Percentiles rank a stretch among this genome's conserved stretches.
These are phyloP conservation scores for Muscina levida DNA, from an alignment of 2,888 invertebrate species.

Conservation along the genomic window DNA sequence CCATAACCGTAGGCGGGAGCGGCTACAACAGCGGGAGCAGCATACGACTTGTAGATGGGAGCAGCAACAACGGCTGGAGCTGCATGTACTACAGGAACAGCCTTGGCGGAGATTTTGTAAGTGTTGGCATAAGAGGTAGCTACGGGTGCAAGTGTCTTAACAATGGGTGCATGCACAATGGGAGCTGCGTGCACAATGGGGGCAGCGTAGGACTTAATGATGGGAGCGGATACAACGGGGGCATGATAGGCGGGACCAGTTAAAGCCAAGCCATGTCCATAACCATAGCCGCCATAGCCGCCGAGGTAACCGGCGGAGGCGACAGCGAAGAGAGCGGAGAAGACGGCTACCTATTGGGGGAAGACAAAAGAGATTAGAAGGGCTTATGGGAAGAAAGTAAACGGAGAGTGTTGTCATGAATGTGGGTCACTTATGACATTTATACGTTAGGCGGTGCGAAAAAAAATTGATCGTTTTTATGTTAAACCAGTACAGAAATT, in stretches of 20 bases:
- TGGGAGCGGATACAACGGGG: slow-evolving; percentile 65
- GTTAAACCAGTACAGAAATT: too few species aligned
- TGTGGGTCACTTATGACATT: neutral
- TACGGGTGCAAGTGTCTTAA: slow-evolving; percentile 74
- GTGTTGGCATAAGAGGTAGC: slow-evolving; percentile 79
- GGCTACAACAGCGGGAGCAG: slow-evolving; percentile 74
- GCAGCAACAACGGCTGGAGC: slow-evolving; percentile 74
- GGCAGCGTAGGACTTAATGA: slow-evolving; percentile 66
- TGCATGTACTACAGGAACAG: slow-evolving; percentile 75
- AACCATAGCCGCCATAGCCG: slow-evolving; percentile 72
- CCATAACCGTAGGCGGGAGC: slow-evolving; percentile 69
- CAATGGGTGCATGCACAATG: slow-evolving; percentile 74
- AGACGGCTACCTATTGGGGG: slow-evolving; percentile 73
- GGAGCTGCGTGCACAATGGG: slow-evolving; percentile 71
- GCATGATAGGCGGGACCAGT: slow-evolving; percentile 67
- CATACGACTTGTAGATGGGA: slow-evolving; percentile 71
- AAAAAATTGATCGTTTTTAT: too few species aligned
- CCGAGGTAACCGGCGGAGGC: slow-evolving; percentile 79
- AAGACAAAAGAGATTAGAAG: neutral
- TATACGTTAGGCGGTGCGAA: too few species aligned
- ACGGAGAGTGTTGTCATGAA: neutral
- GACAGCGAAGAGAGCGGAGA: slow-evolving; percentile 80
- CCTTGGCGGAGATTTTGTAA: slow-evolving; percentile 77
- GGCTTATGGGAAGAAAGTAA: neutral
- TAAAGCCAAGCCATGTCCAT: slow-evolving; percentile 65